phyloP scores from a whole-genome alignment of 35 echinoderm and acorn worm genomes.

The Patiria miniata region DNA sequence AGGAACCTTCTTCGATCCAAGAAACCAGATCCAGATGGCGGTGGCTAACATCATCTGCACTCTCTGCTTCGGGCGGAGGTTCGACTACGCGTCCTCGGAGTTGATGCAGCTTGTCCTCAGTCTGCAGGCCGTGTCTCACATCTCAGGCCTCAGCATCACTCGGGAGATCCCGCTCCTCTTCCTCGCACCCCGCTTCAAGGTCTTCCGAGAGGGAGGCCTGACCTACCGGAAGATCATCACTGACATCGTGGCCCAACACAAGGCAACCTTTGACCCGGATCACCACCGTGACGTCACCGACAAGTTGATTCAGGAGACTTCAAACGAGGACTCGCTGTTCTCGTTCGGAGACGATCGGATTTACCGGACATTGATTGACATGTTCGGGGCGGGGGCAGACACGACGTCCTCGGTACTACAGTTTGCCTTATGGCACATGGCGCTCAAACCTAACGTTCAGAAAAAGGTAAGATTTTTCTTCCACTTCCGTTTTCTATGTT shows the following conservation, averaged over 20 bases:
- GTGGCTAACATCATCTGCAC: conserved; percentile 69
- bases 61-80: conserved; percentile 57
- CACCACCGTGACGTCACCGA: conserved; percentile 48
- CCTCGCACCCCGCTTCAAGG: neutral
- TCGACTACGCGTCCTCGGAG: conserved; percentile 37
- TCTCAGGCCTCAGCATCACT: neutral
- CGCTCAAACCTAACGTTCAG: conserved; percentile 46
- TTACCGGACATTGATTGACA: conserved; percentile 27
- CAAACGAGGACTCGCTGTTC: neutral
- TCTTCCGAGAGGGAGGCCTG: neutral
- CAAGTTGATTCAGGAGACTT: conserved; percentile 26
- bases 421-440: conserved; percentile 38
- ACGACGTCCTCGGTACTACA: conserved; percentile 54
- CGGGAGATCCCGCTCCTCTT: neutral
- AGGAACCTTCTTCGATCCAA: conserved; percentile 37
- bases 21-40: conserved; percentile 17
- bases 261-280: conserved; percentile 27
- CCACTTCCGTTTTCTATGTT: too few relatives aligned
- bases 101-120: conserved; percentile 25
- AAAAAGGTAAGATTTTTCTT: conserved; percentile 10
- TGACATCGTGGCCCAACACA: conserved; percentile 33
- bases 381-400: conserved; percentile 64
- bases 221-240: conserved; percentile 5
- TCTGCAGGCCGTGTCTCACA: conserved; percentile 2
- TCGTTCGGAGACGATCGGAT: conserved; percentile 11